These are phyloP conservation scores for Cordilura impudica DNA, from an alignment of 2,888 invertebrate species.

Conservation along the genomic window DNA sequence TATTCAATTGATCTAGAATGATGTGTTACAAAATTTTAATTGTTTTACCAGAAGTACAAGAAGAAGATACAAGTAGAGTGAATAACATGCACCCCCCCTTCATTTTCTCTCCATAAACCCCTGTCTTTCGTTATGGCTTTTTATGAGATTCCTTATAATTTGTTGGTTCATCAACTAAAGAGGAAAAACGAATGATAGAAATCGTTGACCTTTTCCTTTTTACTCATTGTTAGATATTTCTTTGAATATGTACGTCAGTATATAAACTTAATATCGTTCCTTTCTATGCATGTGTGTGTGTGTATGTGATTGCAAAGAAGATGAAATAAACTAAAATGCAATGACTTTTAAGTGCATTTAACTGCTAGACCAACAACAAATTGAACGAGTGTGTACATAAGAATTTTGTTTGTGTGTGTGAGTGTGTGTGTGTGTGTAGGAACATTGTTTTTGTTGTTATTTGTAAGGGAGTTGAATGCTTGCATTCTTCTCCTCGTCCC, in stretches of 20 bases:
- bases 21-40: too few species aligned
- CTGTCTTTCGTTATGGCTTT: too few species aligned
- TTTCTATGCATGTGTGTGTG: conserved; percentile 28
- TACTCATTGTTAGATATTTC: not conserved
- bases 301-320: conserved; percentile 9
- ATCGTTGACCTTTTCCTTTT: conserved; percentile 59
- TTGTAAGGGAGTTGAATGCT: conserved; percentile 51
- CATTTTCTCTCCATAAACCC: too few species aligned
- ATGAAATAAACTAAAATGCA: conserved; percentile 50
- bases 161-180: conserved; percentile 23
- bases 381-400: not conserved
- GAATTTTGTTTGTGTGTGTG: conserved; percentile 1
- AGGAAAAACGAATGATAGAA: conserved; percentile 50
- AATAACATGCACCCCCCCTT: too few species aligned
- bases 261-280: conserved; percentile 46
- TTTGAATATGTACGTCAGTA: not conserved
- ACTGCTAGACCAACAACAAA: conserved; percentile 57
- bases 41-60: too few species aligned
- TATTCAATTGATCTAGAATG: too few species aligned
- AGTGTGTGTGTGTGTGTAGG: not conserved
- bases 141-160: conserved; percentile 46
- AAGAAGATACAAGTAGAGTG: too few species aligned
- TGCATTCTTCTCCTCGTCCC: conserved; percentile 30
- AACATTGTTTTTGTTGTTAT: conserved; percentile 14
- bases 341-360: conserved; percentile 62